Conservation (phyloP, 2,797 vertebrate genomes). For the Mareca penelope region DNA sequence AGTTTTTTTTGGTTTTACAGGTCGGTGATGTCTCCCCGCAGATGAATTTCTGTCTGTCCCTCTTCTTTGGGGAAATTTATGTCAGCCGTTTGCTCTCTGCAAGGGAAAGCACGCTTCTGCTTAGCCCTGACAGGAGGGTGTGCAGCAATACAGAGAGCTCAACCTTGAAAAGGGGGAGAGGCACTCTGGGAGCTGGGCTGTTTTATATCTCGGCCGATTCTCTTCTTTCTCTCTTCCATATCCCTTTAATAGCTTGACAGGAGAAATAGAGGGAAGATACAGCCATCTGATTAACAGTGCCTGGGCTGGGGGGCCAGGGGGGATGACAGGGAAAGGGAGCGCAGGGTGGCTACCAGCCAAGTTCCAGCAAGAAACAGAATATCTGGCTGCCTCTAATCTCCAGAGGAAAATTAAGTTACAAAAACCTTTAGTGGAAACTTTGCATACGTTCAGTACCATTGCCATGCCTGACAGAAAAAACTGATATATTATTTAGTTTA, state of each 20-base stretch:
- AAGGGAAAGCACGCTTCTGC: neutral
- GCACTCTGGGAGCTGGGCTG: conserved; percentile 42
- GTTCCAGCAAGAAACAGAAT: conserved; percentile 74
- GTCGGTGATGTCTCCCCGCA: rapidly evolving
- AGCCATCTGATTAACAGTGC: conserved; percentile 71
- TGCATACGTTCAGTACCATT: conserved; percentile 63
- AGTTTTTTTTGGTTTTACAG: neutral
- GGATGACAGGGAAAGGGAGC: conserved; percentile 57
- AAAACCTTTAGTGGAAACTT: conserved; percentile 75
- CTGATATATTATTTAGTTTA: conserved; percentile 74
- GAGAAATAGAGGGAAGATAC: conserved; percentile 70
- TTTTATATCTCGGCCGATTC: conserved; percentile 68
- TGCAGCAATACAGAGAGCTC: neutral
- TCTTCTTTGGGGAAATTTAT: neutral
- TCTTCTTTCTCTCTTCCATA: conserved; percentile 52
- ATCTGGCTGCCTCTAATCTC: conserved; percentile 76
- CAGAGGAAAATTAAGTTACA: conserved; percentile 76
- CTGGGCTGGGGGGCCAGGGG: neutral
- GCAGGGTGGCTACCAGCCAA: conserved; percentile 67
- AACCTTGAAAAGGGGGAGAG: conserved; percentile 34
- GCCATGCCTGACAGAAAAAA: conserved; percentile 67
- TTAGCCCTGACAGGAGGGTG: neutral
- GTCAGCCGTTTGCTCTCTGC: neutral
- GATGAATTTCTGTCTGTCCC: neutral
- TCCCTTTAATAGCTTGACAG: conserved; percentile 73